Percentiles rank a stretch among this genome's conserved stretches.
Conservation (phyloP, 2,113 vertebrate genomes). For the Festucalex cinctus region DNA sequence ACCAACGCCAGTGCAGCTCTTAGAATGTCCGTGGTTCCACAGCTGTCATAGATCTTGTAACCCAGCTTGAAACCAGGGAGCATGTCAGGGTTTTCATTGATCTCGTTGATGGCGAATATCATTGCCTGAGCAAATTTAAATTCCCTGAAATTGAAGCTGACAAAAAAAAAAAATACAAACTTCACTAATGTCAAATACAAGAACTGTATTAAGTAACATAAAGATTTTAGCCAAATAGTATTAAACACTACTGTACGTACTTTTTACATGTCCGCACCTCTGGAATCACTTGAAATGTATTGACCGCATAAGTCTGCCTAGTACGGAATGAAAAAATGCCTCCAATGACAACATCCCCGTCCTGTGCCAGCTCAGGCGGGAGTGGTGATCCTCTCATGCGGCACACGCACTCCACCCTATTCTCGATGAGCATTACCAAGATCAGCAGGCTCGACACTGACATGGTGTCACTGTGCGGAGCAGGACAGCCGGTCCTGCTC, state of each 20-base stretch:
- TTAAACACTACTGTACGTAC: conserved; percentile 58
- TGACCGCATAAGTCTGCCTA: conserved; percentile 54
- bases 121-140: conserved; percentile 73
- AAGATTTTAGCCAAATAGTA: not conserved
- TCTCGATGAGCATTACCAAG: conserved; percentile 32
- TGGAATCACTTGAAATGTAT: conserved; percentile 65
- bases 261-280: conserved; percentile 61
- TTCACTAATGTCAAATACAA: not conserved
- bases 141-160: conserved; percentile 73
- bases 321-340: conserved; percentile 77
- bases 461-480: conserved; percentile 40
- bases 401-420: conserved; percentile 45
- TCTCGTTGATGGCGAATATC: conserved; percentile 76
- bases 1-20: conserved; percentile 67
- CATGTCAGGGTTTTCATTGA: conserved; percentile 63
- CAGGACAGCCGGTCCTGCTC: not conserved
- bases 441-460: conserved; percentile 37
- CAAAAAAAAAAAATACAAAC: not conserved
- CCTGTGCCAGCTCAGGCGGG: conserved; percentile 57
- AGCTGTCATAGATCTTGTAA: conserved; percentile 73
- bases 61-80: conserved; percentile 66
- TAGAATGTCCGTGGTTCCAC: conserved; percentile 72
- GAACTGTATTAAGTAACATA: not conserved
- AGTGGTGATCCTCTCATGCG: conserved; percentile 35
- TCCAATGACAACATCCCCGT: conserved; percentile 70